Base-by-base conservation (phyloP, 2,888 invertebrate genomes). In the Odontocolon sp. region DNA sequence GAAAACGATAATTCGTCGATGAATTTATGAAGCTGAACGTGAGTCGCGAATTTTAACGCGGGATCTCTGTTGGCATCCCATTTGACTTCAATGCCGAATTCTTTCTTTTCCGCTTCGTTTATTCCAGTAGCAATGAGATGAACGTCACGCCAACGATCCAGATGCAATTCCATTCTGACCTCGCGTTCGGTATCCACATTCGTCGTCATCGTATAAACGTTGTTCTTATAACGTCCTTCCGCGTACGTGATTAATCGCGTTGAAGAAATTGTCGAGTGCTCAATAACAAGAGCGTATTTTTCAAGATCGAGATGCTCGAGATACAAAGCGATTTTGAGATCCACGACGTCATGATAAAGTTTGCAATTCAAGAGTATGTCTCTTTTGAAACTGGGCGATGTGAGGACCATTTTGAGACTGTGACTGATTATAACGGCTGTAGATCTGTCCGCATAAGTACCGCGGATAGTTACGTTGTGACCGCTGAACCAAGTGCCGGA, bases 11-110 rank as follows among this genome's bases (percentile, higher is more conserved):
- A 11, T 0, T 47, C 28, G 8, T 82, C 69, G 4, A 56, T 6
- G 11, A 78, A 67, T 83, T 92, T 93, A 78, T 93, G 92, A 57
- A 95, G 92, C 76, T 94, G 93, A 0, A 94, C 90, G 66, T 93
- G 93, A 0, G 93, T 90, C 80, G 93, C 92, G 76, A 95, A 91
- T 87, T 94, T 95, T 87, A 95, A 94, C 52, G 94, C 93, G 0
- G 96, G 96, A 91, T 96, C 95, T 4, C 96, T 92, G 89, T 96
- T 96, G 0, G 96, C 96, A 86, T 97, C 96, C 96, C 96, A 97
- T 88, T 96, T 95, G 14, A 97, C 88, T 68, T 95, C 95, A 0
- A 95, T 91, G 2, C 94, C 94, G 0, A 95, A 91, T 23, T 94
- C 94, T 86, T 95, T 95, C 61, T 93, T 92, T 8, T 91, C 89